Evolutionary conservation across 2,113 vertebrate species (phyloP), one percentile per base, ranked within the genome.

Genomic region (Calonectris borealis): DNA sequence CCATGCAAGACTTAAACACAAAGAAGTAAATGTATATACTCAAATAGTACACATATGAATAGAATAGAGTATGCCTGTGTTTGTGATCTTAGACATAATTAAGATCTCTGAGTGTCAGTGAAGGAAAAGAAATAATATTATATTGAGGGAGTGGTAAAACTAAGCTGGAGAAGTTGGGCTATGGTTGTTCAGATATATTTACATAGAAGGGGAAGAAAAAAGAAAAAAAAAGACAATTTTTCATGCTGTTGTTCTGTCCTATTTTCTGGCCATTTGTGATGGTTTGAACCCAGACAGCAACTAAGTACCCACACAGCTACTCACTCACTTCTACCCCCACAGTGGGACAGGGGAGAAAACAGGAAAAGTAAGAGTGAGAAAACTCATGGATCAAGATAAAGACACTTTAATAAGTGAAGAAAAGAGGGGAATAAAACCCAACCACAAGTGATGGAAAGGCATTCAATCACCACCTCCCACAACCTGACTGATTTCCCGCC

Each of bases 201-300:
- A 54, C 10, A 19, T 5, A 46, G 20, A 73, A 61, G 2, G 6
- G 3, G 2, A n/a, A 42, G 2, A 54, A 48, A 61, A 52, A 62
- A 32, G 8, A 3, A 24, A 24, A 24, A n/a, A 40, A 48, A 10
- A 3, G 0, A 10, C 0, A 3, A 4, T 34, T 77, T 64, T 61
- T 32, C 8, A 32, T 48, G 24, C 5, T 68, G 5, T 13, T 80
- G 2, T 51, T 95, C 15, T 48, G 5, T 38, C 13, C 13, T 40
- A 4, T 58, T 83, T 91, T 89, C 40, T 73, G 36, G 2, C 3
- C 19, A 34, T 64, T 62, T 80, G 3, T 29, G 20, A 7, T 73
- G 20, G 11, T 22, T 62, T 70, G 14, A 54, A 31, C 16, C 15
- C 16, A 58, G 46, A 57, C 3, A 49, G 22, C 21, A 71, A 42